phyloP scores from a whole-genome alignment of 2,113 vertebrate species.

The Lophochroa leadbeateri region DNA sequence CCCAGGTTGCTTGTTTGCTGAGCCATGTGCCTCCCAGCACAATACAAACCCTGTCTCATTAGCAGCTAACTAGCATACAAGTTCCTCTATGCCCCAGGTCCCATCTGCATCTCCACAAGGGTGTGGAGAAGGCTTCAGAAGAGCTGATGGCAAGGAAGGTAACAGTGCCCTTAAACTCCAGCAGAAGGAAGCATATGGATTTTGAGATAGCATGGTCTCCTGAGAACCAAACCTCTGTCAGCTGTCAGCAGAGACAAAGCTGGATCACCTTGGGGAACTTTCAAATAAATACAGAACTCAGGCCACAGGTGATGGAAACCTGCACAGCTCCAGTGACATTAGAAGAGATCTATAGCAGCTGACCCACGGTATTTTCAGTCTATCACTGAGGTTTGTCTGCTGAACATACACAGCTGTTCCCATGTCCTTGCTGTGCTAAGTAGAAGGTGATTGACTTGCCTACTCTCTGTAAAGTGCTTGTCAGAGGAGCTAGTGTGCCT shows the following conservation, averaged over 20 bases:
- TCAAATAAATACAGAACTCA: not conserved
- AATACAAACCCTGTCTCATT: not conserved
- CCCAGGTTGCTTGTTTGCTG: not conserved
- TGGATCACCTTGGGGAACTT: not conserved
- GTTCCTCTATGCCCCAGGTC: not conserved
- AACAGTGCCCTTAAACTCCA: not conserved
- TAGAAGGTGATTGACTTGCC: not conserved
- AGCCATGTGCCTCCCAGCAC: not conserved
- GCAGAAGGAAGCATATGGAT: rapidly evolving
- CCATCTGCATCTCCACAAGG: not conserved
- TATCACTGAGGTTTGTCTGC: not conserved
- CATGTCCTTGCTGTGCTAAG: not conserved
- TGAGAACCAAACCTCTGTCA: not conserved
- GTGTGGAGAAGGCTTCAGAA: not conserved
- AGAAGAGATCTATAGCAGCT: not conserved
- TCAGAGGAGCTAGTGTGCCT: not conserved
- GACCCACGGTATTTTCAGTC: rapidly evolving
- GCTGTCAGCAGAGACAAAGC: not conserved
- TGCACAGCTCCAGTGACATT: not conserved
- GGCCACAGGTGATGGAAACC: not conserved
- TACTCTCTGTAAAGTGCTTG: not conserved
- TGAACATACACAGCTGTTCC: not conserved
- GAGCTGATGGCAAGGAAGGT: not conserved
- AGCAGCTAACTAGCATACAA: not conserved
- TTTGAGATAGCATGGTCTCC: not conserved